Evolutionary conservation across 2,113 vertebrate species (phyloP).

Genomic region (Edolisoma coerulescens): DNA sequence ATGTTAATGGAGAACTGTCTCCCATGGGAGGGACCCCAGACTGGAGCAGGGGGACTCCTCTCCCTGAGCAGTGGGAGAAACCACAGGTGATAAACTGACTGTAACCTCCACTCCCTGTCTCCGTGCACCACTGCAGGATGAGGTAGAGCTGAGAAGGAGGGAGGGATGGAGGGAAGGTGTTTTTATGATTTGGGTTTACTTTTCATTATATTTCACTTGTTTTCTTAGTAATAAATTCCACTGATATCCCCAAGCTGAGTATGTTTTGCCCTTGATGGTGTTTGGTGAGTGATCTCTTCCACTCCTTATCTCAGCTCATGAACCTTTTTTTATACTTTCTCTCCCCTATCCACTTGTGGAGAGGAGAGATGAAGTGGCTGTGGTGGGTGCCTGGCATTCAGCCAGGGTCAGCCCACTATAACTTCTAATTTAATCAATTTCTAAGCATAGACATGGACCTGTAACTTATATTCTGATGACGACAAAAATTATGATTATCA

Average conservation of each 20-base stretch:
- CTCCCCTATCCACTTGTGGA: background rate
- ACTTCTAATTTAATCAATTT: background rate
- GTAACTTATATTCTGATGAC: background rate
- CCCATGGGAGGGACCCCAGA: accelerated
- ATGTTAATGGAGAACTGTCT: background rate
- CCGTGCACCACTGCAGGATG: accelerated
- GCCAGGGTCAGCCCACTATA: background rate
- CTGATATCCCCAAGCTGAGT: background rate
- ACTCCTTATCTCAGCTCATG: background rate
- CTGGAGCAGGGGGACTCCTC: accelerated
- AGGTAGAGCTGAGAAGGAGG: background rate
- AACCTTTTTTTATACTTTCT: background rate
- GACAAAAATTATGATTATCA: background rate
- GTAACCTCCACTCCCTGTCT: background rate
- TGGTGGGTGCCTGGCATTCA: background rate
- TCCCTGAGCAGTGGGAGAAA: background rate
- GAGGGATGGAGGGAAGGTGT: too few species aligned
- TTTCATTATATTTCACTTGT: background rate
- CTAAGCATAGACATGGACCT: background rate
- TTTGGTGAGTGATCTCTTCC: background rate
- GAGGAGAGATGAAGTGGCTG: background rate
- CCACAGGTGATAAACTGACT: accelerated
- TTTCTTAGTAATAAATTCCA: background rate
- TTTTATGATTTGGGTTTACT: background rate
- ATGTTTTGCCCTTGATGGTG: background rate